Conservation (phyloP, 2,888 invertebrate genomes). For the Nomada ruficornis region DNA sequence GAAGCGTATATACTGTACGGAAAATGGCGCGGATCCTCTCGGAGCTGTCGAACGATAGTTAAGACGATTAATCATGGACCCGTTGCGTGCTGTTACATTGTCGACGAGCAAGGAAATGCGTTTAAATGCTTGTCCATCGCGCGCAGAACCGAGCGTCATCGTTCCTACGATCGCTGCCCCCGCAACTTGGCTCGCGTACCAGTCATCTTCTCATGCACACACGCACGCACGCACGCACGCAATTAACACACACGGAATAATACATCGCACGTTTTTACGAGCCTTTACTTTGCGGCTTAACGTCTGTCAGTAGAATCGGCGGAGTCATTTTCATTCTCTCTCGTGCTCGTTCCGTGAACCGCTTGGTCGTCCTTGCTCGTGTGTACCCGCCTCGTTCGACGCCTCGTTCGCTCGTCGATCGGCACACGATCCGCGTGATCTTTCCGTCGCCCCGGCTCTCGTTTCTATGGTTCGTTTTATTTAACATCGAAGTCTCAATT, state of each 20-base stretch:
- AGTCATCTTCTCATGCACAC: constrained; percentile 42
- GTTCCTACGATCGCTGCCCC: constrained; percentile 42
- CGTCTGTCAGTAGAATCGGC: constrained; percentile 61
- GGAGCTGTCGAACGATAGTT: background rate
- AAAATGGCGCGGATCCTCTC: background rate
- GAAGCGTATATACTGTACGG: constrained; percentile 1
- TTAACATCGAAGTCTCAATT: too few species aligned
- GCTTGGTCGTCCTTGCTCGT: constrained; percentile 65
- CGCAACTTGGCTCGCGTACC: constrained; percentile 50
- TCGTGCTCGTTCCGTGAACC: constrained; percentile 55
- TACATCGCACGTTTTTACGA: constrained; percentile 62
- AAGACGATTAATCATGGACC: background rate
- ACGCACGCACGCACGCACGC: constrained; percentile 7
- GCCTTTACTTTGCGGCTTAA: constrained; percentile 59
- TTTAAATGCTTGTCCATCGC: constrained; percentile 22
- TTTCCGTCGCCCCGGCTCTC: too few species aligned
- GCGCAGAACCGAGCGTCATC: constrained; percentile 16
- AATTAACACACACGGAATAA: constrained; percentile 50
- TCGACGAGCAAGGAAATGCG: constrained; percentile 4
- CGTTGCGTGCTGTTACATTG: background rate
- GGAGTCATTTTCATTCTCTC: constrained; percentile 40
- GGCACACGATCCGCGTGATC: background rate
- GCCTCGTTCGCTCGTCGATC: constrained; percentile 50
- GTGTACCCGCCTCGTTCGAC: constrained; percentile 17
- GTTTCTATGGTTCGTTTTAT: too few species aligned